phyloP scores from a whole-genome alignment of 1,140 invertebrate genomes.

The Leucophenga varia region DNA sequence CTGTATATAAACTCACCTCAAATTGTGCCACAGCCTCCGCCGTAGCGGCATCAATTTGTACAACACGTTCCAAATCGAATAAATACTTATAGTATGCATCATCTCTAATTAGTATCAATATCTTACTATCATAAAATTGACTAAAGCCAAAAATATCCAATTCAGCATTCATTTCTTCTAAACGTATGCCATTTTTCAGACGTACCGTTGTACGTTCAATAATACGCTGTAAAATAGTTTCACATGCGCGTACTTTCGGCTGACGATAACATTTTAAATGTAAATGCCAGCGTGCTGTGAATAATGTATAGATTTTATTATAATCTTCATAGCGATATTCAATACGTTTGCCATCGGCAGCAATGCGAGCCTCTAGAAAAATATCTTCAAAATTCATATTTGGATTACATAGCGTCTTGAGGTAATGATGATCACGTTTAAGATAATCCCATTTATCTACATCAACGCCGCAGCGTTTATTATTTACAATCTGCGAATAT shows the following conservation, averaged over 20 bases:
- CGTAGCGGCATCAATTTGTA: too few species aligned
- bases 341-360: slow-evolving; percentile 35
- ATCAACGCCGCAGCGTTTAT: slow-evolving; percentile 66
- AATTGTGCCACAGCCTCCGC: too few species aligned
- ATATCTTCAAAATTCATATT: slow-evolving; percentile 38
- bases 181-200: too few species aligned
- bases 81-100: too few species aligned
- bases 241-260: slow-evolving; percentile 18
- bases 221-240: slow-evolving; percentile 5
- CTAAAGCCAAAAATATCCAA: too few species aligned
- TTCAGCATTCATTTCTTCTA: too few species aligned
- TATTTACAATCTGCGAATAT: slow-evolving; percentile 64
- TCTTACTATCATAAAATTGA: too few species aligned
- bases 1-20: too few species aligned
- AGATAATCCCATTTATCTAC: slow-evolving; percentile 77
- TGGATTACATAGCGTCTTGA: slow-evolving; percentile 19
- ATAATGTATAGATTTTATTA: slow-evolving; percentile 37
- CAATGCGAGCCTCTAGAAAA: slow-evolving; percentile 32
- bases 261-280: slow-evolving; percentile 26
- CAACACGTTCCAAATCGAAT: too few species aligned
- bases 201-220: too few species aligned
- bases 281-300: slow-evolving; percentile 25
- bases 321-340: slow-evolving; percentile 46
- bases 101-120: too few species aligned
- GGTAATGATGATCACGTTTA: slow-evolving; percentile 60